Evolutionary conservation across 2,888 invertebrate species (phyloP), one percentile per base, ranked within the genome.

Genomic region (Machimus atricapillus): DNA sequence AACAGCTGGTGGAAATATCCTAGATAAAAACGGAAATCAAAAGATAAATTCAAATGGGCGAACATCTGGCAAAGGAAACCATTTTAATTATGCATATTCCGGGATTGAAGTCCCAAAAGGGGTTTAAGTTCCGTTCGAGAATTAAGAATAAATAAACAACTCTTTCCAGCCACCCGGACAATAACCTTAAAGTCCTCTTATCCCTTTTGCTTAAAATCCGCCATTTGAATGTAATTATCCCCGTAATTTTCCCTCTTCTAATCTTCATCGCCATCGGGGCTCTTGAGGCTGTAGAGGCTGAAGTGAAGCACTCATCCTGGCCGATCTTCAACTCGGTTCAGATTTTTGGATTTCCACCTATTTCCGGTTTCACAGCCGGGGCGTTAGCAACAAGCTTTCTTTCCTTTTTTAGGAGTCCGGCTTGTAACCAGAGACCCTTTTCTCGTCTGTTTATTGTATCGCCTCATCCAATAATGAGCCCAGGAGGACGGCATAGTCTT

Each of bases 391-490:
- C 78, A 78, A 78, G 23, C 37, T 40, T 78, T 19, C 23, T 23
- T 19, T 23, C 23, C 43, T 37, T 40, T 78, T 66, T 23, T 40
- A 2, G n/a, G 52, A 66, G 23, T 27, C 27, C 12, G 23, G 19
- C 66, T 27, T 66, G 66, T 66, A 78, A 40, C 9, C 8, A 43
- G 34, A 81, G 34, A 81, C 81, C 81, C 56, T 81, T 81, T 81
- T 66, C 66, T 27, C 34, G 56, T 4, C 56, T 56, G 46, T 81
- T 56, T 52, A 78, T 78, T 81, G 31, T 81, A 56, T 81, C 56
- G 52, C 56, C n/a, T 56, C 37, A 81, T 81, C 79, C 79, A 79
- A 81, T 81, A 81, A 81, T 81, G 81, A 81, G 81, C 8, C 81
- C 34, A 31, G 23, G 52, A 81, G 34, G 56, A 81, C 37, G 56